Conservation (phyloP, 2,113 vertebrate genomes). For the Oryctolagus cuniculus region DNA sequence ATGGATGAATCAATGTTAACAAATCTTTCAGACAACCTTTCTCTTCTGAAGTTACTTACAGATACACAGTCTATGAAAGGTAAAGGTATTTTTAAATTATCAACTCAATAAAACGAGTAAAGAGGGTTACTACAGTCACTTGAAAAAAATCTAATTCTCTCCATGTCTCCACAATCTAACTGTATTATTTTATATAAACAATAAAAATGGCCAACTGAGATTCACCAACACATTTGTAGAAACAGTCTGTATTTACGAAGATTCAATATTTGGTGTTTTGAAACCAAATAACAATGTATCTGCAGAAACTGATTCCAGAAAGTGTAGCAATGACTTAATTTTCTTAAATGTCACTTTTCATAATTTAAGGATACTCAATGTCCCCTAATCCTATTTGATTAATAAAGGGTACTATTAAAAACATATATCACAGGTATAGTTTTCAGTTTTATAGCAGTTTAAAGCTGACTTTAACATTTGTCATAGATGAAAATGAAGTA, state of each 20-base stretch:
- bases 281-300: not conserved
- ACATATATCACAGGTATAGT: not conserved
- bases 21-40: not conserved
- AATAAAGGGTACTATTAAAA: constrained; percentile 12
- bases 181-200: not conserved
- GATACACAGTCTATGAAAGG: not conserved
- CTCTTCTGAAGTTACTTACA: constrained; percentile 11
- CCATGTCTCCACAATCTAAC: too few relatives aligned
- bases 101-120: constrained; percentile 25
- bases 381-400: constrained; percentile 24
- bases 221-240: not conserved
- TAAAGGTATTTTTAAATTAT: not conserved
- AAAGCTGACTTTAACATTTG: constrained; percentile 47
- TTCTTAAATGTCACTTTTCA: not conserved
- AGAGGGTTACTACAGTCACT: not conserved
- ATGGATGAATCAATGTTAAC: constrained; percentile 19
- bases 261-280: not conserved
- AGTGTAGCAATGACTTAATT: not conserved
- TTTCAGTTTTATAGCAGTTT: constrained; percentile 25
- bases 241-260: not conserved
- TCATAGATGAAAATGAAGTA: constrained; percentile 55
- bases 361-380: not conserved
- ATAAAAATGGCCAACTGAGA: not conserved
- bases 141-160: not conserved
- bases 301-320: not conserved